Evolutionary conservation across 2,113 vertebrate genomes (phyloP), one percentile per base, ranked within the genome.

Genomic region (Oncorhynchus tshawytscha): DNA sequence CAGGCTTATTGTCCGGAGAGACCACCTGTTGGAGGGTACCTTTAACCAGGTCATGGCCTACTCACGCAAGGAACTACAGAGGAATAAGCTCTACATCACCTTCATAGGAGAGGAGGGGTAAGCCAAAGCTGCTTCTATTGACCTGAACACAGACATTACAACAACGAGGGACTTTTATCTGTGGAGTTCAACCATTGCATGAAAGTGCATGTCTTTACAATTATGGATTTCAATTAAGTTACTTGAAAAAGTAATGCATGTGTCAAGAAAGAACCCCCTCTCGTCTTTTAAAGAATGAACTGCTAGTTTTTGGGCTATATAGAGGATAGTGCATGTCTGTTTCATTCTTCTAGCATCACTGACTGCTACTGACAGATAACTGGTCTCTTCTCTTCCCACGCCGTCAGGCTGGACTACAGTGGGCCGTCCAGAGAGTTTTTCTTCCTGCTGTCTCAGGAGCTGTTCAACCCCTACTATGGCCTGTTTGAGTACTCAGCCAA

Each of bases 31-130:
- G 81, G 96, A 97, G 78, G 95, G 95, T 83, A 96, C 96, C 59
- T 97, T 97, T 86, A 97, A 96, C 89, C 96, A 97, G 89, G 95
- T 96, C 76, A 97, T 97, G 95, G 94, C 96, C 0, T 96, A 96
- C 80, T 96, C 96, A 45, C 93, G 96, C 79, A 97, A 97, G 86
- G 96, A 97, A 83, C 95, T 97, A 75, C 96, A 97, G 88, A 87
- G 95, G 79, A 97, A 96, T 92, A 97, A 97, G 75, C 94, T 97
- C 69, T 97, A 96, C 72, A 88, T 97, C 86, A 96, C 95, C 0
- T 97, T 97, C 81, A 95, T 96, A n/a, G 96, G 95, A 83, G 95
- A 97, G 72, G 96, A 97, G 89, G 95, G 96, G 96, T 97, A 92
- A 80, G 94, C 2, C 39, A 45, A 11, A 12, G 39, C 39, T 12